phyloP scores from a whole-genome alignment of 2,113 vertebrate genomes.

The Hirundichthys speculiger region DNA sequence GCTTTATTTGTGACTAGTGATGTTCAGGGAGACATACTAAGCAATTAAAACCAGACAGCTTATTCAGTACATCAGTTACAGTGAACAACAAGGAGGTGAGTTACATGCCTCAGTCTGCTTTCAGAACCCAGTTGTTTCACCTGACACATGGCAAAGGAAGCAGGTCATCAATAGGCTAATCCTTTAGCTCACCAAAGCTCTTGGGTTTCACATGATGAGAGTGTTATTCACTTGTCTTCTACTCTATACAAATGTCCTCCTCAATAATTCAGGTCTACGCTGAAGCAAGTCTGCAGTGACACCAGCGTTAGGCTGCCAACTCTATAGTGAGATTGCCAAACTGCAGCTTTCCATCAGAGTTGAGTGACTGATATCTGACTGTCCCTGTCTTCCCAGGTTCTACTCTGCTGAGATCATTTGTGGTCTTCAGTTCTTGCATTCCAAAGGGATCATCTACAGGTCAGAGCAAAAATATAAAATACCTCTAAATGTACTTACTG shows the following conservation, averaged over 20 bases:
- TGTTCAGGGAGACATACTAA: constrained; percentile 12
- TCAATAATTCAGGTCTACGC: constrained; percentile 73
- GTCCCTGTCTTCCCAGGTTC: constrained; percentile 83
- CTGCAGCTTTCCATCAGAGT: constrained; percentile 15
- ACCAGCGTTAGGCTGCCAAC: constrained; percentile 32
- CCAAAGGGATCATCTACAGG: constrained; percentile 98
- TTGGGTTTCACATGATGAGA: constrained; percentile 67
- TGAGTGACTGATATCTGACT: constrained; percentile 22
- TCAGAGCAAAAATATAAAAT: constrained; percentile 63
- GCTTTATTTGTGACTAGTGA: constrained; percentile 5
- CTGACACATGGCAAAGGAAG: constrained; percentile 54
- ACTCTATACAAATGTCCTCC: constrained; percentile 68
- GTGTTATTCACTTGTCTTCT: constrained; percentile 66
- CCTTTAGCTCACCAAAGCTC: constrained; percentile 34
- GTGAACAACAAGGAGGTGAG: constrained; percentile 7
- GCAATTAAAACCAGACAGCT: background rate
- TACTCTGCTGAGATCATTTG: constrained; percentile 95
- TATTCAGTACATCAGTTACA: constrained; percentile 28
- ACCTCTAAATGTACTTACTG: constrained; percentile 2
- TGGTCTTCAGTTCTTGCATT: constrained; percentile 95
- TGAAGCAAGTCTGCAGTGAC: constrained; percentile 45
- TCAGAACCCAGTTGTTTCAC: constrained; percentile 35
- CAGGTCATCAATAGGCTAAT: constrained; percentile 54
- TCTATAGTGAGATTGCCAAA: background rate
- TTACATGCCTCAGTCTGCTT: constrained; percentile 22